Evolutionary conservation across 2,113 vertebrate genomes (phyloP), one percentile per base, ranked within the genome.

Genomic region (Corvus moneduloides): DNA sequence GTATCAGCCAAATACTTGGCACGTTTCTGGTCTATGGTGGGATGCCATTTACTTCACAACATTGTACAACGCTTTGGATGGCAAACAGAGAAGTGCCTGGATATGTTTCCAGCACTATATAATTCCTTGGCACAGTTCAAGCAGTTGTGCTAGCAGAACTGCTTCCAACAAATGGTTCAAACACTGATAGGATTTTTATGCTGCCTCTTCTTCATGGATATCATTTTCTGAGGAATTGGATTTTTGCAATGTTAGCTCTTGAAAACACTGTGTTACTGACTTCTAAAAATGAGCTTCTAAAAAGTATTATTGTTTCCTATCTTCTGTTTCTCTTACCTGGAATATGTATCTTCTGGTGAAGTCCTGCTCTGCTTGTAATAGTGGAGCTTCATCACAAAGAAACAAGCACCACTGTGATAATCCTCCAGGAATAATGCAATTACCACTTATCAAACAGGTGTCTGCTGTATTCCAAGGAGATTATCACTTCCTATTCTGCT

Each of bases 41-140:
- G 95, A 96, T 97, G 97, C 94, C 97, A 98, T 98, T 98, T 98
- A 97, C 87, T 85, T 91, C 94, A 95, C 91, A 96, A 93, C 89
- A 96, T 48, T 87, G 94, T 80, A 81, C 68, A 91, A 73, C 5
- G 88, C 94, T 97, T 92, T 96, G 95, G 96, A 97, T 87, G 95
- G 96, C 95, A 97, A 96, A 97, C 87, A 96, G 59, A 96, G 80
- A 90, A 94, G 83, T 35, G 93, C 71, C 90, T 93, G 97, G 89
- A 64, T 97, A 69, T 96, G 95, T 84, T 97, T 97, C 96, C 97
- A 98, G 95, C 92, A 93, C 87, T 94, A 96, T 91, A 92, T 97
- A 97, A 98, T 96, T 98, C 95, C 96, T 83, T 97, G 97, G 96
- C 96, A 98, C 94, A 94, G 84, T n/a, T 91, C 32, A 84, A 74